A percentile compares a stretch with the other conserved stretches of the same genome.
Conservation (phyloP, 2,888 invertebrate genomes). For the Tromatobia lineatoria region DNA sequence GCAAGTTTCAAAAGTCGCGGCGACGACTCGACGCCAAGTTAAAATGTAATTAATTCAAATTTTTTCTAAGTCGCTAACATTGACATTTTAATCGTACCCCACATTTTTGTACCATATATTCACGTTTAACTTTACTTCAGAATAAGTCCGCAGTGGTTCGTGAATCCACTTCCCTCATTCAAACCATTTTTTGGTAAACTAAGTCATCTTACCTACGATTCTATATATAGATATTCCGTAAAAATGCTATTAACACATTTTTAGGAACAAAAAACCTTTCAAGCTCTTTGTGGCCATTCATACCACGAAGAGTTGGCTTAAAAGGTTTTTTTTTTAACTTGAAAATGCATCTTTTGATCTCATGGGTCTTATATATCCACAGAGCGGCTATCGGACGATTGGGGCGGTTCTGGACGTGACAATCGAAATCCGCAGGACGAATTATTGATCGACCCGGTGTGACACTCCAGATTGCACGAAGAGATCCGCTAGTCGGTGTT, state of each 20-base stretch:
- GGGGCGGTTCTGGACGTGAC: constrained; percentile 45
- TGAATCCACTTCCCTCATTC: too few species aligned
- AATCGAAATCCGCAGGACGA: constrained; percentile 67
- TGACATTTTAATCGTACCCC: too few species aligned
- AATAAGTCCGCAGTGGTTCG: too few species aligned
- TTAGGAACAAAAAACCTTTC: neutral
- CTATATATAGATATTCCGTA: neutral
- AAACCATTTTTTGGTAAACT: neutral
- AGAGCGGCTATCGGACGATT: constrained; percentile 4
- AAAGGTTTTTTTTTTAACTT: constrained; percentile 15
- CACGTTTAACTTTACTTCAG: too few species aligned
- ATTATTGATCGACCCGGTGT: constrained; percentile 70
- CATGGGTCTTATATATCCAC: neutral
- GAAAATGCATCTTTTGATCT: constrained; percentile 15
- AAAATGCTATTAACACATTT: constrained; percentile 11
- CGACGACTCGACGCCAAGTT: too few species aligned
- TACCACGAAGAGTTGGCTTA: neutral
- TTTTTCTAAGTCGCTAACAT: too few species aligned
- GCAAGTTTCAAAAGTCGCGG: too few species aligned
- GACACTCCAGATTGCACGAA: constrained; percentile 63
- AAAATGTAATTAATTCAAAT: too few species aligned
- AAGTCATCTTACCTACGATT: neutral
- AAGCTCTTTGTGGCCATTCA: neutral
- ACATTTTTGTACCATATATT: too few species aligned
- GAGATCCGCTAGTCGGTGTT: constrained; percentile 37